Conservation (phyloP, 2,113 vertebrate species). For the Hippopotamus amphibius region DNA sequence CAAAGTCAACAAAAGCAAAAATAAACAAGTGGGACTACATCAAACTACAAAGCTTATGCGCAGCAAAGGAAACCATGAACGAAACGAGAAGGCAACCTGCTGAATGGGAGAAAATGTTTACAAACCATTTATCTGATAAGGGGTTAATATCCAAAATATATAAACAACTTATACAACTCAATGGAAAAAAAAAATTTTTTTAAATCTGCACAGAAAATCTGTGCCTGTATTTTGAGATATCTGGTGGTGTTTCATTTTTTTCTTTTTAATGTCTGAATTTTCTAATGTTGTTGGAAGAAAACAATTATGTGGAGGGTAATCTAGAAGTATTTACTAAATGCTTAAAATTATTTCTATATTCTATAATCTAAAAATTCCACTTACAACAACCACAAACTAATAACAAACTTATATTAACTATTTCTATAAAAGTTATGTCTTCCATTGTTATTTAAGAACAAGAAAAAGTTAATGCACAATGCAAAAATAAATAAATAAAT, state of each 20-base stretch:
- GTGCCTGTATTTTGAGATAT: background rate
- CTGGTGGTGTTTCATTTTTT: background rate
- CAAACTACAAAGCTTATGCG: background rate
- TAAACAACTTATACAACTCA: background rate
- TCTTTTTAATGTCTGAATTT: background rate
- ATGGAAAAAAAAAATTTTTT: background rate
- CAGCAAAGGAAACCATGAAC: background rate
- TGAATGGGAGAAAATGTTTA: background rate
- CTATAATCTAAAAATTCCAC: background rate
- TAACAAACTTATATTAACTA: background rate
- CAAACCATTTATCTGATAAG: background rate
- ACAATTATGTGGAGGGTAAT: background rate
- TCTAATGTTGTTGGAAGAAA: background rate
- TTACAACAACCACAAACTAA: background rate
- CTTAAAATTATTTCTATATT: background rate
- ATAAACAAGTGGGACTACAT: background rate
- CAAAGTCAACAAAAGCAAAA: background rate
- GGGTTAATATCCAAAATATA: background rate
- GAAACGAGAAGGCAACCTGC: background rate
- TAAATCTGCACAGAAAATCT: background rate
- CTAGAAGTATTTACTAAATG: constrained; percentile 6
- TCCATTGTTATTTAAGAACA: background rate
- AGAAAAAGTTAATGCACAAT: background rate
- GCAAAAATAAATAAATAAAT: background rate
- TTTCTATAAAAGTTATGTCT: background rate